Evolutionary conservation across 2,797 vertebrate genomes (phyloP), one percentile per base, ranked within the genome.

Genomic region (Ctenopoma multispine): DNA sequence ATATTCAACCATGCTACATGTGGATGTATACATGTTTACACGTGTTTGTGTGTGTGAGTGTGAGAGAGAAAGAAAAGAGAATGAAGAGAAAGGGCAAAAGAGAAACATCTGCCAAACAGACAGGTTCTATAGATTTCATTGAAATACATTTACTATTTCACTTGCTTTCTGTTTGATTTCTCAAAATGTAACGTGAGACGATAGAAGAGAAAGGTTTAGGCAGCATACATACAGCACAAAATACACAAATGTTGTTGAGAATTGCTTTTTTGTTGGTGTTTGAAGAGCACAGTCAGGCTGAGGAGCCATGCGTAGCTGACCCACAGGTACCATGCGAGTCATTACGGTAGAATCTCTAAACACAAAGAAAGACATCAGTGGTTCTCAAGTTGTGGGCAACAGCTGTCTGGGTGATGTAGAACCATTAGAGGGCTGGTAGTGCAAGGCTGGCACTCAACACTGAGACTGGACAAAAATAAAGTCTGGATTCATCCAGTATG

Each of bases 1-100:
- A 58, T 44, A 62, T 23, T 61, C 44, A 20, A 50, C 75, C 68
- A 48, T 38, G 17, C 27, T 12, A 24, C 40, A 15, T 23, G 20
- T 14, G 38, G 62, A 36, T 43, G 12, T 21, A 1, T 55, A 27
- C 3, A 15, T 23, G 17, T 14, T 31, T 65, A n/a, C n/a, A n/a
- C n/a, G 43, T 43, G 12, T 21, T 21, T 40, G 40, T 21, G 9
- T 31, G 27, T 38, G 46, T 17, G 31, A 41, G 43, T 4, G 23
- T 41, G 24, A 13, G 49, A 58, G 57, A 41, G 17, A 46, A 3
- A 36, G 34, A 34, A 29, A 18, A 59, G 5, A 13, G 31, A 47
- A 34, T 43, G 34, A 81, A 20, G 27, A 70, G 36, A 74, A 5
- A 5, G 11, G 46, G 48, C 4, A 34, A 5, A 5, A 13, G 29